Base-by-base conservation (phyloP, 2,888 invertebrate genomes). In the Temnothorax unifasciatus region DNA sequence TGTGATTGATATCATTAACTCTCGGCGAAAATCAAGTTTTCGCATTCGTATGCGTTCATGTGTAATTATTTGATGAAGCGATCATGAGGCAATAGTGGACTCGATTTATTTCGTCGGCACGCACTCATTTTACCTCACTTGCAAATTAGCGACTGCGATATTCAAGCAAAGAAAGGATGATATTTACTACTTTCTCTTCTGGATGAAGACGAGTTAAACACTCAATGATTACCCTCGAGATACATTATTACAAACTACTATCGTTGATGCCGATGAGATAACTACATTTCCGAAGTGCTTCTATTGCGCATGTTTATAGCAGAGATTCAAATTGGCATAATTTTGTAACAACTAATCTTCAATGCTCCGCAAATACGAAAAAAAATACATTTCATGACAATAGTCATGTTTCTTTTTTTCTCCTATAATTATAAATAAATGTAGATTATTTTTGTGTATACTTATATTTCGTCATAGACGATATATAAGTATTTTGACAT, bases 1-100 rank as follows among this genome's bases (percentile, higher is more conserved):
- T 44, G 21, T 34, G 47, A 59, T 44, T 47, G 47, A 74, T 81
- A 74, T 81, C 61, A 73, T 68, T 69, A 82, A 29, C 11, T 47
- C 11, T 25, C 4, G 25, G 57, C 59, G 75, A 75, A 77, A 77
- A 50, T 84, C 63, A 38, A 47, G 54, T 73, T 84, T 83, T 88
- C 83, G 73, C 75, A n/a, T 8, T 57, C 29, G 29, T 52, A 34
- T 64, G 59, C 47, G 15, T 44, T 84, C 76, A 44, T 15, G 63
- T 50, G 63, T 61, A 76, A 83, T 71, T 66, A 64, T 79, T 68
- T 82, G 21, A 68, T 66, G 84, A 84, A 75, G 59, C 57, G 61
- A 64, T 52, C 18, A 66, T 38, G 82, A 76, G 64, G 87, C 75
- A 73, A 82, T 69, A 63, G 63, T 57, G 82, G 66, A 69, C 73